These are phyloP conservation scores for Carposina sasakii DNA, from an alignment of 1,140 invertebrate species.

Conservation along the genomic window DNA sequence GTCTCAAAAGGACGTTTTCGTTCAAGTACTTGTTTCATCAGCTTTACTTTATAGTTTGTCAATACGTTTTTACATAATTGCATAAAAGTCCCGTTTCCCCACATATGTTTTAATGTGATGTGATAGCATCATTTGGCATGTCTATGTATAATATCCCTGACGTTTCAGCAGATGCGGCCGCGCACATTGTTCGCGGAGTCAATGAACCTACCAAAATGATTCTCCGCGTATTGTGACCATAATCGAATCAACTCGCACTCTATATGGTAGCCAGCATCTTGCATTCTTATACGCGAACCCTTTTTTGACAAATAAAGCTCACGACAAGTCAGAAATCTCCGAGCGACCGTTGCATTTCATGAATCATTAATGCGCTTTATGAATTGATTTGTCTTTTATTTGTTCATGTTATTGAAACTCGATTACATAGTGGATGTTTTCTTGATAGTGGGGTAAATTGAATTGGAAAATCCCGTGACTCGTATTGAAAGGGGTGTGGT, in stretches of 20 bases:
- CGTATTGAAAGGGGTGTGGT: conserved; percentile 65
- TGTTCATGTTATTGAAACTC: conserved; percentile 1
- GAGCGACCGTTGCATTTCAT: conserved; percentile 10
- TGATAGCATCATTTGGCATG: no score
- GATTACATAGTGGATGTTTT: conserved; percentile 26
- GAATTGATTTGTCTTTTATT: background rate
- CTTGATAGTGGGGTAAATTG: conserved; percentile 54
- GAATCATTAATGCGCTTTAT: background rate
- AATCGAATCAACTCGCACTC: conserved; percentile 57
- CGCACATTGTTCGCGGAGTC: conserved; percentile 64
- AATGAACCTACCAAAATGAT: conserved; percentile 68
- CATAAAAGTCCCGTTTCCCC: no score
- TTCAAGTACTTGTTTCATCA: no score
- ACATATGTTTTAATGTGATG: no score
- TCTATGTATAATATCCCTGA: no score
- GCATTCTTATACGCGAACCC: conserved; percentile 44
- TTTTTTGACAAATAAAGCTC: conserved; percentile 44
- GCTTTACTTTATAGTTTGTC: no score
- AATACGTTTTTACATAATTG: no score
- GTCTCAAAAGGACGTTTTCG: no score
- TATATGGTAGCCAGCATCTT: conserved; percentile 54
- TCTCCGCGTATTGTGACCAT: conserved; percentile 63
- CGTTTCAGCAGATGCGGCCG: conserved; percentile 58
- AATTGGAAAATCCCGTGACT: conserved; percentile 70
- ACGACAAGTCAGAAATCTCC: conserved; percentile 36